phyloP scores from a whole-genome alignment of 2,797 vertebrate genomes.

The Oryzias sinensis region DNA sequence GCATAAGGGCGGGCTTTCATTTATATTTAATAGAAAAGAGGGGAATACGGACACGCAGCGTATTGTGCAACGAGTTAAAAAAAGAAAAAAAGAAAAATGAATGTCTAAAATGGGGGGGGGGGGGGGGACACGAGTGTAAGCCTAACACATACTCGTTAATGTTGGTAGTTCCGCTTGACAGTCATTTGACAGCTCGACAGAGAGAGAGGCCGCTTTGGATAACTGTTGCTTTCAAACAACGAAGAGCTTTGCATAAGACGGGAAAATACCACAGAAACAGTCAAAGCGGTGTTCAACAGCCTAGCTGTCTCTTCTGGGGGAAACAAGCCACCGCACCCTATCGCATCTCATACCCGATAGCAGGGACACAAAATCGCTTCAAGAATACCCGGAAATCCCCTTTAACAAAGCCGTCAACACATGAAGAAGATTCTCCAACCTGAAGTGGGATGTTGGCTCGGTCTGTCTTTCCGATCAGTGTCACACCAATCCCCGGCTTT shows the following conservation, averaged over 20 bases:
- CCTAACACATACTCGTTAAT: not conserved
- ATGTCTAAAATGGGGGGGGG: slow-evolving; percentile 3
- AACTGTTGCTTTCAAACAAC: slow-evolving; percentile 38
- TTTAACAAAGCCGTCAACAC: slow-evolving; percentile 42
- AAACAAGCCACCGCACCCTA: no score
- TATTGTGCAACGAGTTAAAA: slow-evolving; percentile 14
- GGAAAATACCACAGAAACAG: slow-evolving; percentile 25
- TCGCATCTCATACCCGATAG: not conserved
- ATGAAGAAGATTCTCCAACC: slow-evolving; percentile 68
- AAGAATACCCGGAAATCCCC: slow-evolving; percentile 59
- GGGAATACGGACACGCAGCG: not conserved
- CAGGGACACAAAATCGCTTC: slow-evolving; percentile 7
- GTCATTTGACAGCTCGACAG: slow-evolving; percentile 49
- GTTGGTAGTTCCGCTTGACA: slow-evolving; percentile 36
- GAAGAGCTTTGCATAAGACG: slow-evolving; percentile 22
- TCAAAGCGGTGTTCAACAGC: no score
- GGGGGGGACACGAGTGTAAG: slow-evolving; percentile 4
- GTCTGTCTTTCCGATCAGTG: slow-evolving; percentile 46
- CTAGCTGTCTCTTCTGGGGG: no score
- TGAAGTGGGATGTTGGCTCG: slow-evolving; percentile 59
- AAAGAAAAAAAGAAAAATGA: slow-evolving; percentile 6
- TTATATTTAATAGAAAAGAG: slow-evolving; percentile 38
- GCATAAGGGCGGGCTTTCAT: slow-evolving; percentile 40
- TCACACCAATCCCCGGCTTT: slow-evolving; percentile 54
- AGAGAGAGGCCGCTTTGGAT: slow-evolving; percentile 65